Evolutionary conservation across 2,113 vertebrate genomes (phyloP).

Genomic region (Opisthocomus hoazin): DNA sequence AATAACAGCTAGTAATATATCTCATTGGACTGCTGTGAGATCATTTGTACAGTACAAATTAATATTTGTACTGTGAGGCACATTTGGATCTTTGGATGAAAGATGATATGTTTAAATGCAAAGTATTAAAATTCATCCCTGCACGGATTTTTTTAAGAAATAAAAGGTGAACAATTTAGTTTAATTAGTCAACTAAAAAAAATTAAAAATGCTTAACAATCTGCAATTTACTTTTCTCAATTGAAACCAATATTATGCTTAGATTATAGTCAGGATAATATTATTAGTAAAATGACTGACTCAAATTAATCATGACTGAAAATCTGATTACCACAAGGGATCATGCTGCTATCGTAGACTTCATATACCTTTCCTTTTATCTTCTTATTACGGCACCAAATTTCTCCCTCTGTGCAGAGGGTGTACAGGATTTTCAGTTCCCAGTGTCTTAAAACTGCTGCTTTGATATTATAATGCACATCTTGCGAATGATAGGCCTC

Average conservation of each 20-base stretch:
- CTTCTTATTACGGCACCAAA: background rate
- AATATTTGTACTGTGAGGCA: constrained; percentile 5
- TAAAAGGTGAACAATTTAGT: background rate
- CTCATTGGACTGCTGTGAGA: background rate
- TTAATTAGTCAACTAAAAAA: constrained; percentile 46
- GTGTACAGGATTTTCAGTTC: constrained; percentile 10
- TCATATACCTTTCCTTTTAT: constrained; percentile 49
- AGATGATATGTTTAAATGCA: background rate
- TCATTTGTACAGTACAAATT: background rate
- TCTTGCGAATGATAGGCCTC: constrained; percentile 54
- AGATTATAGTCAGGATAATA: constrained; percentile 57
- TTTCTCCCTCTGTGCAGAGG: constrained; percentile 3
- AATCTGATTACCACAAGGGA: constrained; percentile 57
- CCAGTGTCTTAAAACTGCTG: background rate
- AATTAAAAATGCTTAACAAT: background rate
- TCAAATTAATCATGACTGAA: constrained; percentile 68
- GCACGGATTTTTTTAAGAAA: background rate
- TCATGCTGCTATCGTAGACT: constrained; percentile 35
- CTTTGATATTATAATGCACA: constrained; percentile 64
- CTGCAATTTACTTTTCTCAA: constrained; percentile 47
- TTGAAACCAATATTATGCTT: constrained; percentile 46
- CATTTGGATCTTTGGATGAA: background rate
- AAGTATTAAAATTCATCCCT: constrained; percentile 26
- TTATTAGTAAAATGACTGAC: constrained; percentile 50
- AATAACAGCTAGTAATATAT: background rate